Evolutionary conservation across 1,140 invertebrate species (phyloP), one percentile per base, ranked within the genome.

Genomic region (Diorhabda elongata): DNA sequence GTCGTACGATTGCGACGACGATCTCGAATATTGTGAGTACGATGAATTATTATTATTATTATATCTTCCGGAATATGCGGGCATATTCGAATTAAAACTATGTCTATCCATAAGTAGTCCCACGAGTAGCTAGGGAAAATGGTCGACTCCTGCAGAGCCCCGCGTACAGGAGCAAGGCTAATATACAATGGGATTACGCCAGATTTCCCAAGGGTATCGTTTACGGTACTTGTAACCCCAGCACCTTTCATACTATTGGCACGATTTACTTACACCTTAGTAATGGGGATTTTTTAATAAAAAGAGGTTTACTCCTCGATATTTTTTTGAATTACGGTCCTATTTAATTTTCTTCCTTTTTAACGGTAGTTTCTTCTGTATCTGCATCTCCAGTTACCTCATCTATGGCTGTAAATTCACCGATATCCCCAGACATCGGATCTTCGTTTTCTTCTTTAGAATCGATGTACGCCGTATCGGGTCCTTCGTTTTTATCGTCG

Each of bases 121-220:
- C 63, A 64, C 63, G 63, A 64, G 52, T 56, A 64, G 63, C 63
- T 64, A 64, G 63, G 63, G 63, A 64, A 64, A 52, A 52, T 9
- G 8, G 63, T 64, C 44, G 11, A 57, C 45, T 42, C 41, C 63
- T 47, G 42, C 63, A 64, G 63, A 64, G 63, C 63, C 63, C 63
- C 63, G 63, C 63, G 9, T 64, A 47, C 42, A 57, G 63, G 8
- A 42, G 45, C 7, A 64, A 64, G 63, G 63, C 52, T 56, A 8
- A 4, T 56, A 56, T 42, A 42, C 63, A 64, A 57, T 64, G 63
- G 63, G 45, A 64, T 6, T 11, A 9, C 63, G 63, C 63, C 63
- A 26, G 11, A 41, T 64, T 56, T 56, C 63, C 63, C 63, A 64
- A 64, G 45, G 52, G 63, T 64, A 64, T 56, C 63, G 63, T 64